Base-by-base conservation (phyloP, 2,888 invertebrate genomes). In the Bombylius discolor region DNA sequence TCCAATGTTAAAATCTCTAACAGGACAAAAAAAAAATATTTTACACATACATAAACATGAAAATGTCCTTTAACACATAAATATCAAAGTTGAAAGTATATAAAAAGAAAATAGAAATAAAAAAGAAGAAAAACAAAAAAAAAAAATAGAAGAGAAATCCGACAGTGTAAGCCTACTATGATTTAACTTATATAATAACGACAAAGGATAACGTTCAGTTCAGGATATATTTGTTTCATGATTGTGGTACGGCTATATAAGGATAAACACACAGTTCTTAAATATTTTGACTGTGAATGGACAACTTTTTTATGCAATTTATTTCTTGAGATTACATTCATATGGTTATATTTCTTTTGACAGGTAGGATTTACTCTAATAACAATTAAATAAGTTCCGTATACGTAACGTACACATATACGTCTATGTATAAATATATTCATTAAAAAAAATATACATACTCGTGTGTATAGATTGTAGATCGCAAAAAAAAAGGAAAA, bases 211-310 rank as follows among this genome's bases (percentile, higher is more conserved):
- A 36, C 6, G 4, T 8, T 36, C 6, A 42, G 39, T n/a, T n/a
- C n/a, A n/a, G n/a, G n/a, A n/a, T 4, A 42, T 42, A 42, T 42
- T 42, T 3, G 11, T 42, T 5, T 11, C 39, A 11, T 42, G 11
- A 23, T 23, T 1, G 23, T 23, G 23, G 23, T 23, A 3, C 3
- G 23, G 23, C 23, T 23, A 23, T 23, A 7, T 36, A 36, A 50
- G 55, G 55, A 55, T 51, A 55, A 51, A 55, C 55, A 23, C 23
- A 23, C 23, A 51, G 32, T 51, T 55, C 55, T 55, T 51, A 57
- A 57, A 57, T 57, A 53, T 57, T 57, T 53, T 57, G 57, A 57
- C 57, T 57, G 53, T 45, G 36, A 53, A 53, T 57, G 56, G 51
- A 51, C 53, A 57, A 57, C 36, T 53, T 53, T 23, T 23, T 23